Evolutionary conservation across 2,888 invertebrate species (phyloP).

Genomic region (Terebella lapidaria): DNA sequence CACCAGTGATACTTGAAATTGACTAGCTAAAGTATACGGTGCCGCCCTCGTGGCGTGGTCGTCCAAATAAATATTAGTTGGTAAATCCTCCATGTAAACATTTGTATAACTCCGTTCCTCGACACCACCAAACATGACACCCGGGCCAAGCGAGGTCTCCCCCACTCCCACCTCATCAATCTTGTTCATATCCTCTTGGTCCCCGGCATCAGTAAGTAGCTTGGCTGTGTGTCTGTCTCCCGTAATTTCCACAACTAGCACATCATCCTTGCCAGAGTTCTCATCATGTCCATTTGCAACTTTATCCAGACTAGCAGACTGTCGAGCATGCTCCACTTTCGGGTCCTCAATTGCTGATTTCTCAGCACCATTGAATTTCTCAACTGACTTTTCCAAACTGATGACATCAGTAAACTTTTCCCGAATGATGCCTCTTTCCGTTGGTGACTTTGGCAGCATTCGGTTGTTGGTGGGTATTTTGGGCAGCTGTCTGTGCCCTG

Average conservation of each 20-base stretch:
- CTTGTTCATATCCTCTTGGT: neutral
- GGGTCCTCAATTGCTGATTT: neutral
- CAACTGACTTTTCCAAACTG: neutral
- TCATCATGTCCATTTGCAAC: neutral
- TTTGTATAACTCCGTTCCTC: conserved; percentile 18
- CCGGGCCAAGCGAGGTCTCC: neutral
- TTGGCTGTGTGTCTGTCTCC: neutral
- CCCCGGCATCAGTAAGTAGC: neutral
- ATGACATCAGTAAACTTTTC: neutral
- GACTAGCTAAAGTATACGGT: conserved; percentile 77
- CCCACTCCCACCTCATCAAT: neutral
- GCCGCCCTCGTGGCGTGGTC: conserved; percentile 51
- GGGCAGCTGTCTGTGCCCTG: neutral
- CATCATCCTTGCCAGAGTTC: conserved; percentile 5
- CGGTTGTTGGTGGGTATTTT: neutral
- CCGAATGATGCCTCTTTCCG: neutral
- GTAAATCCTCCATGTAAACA: conserved; percentile 23
- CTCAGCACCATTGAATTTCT: neutral
- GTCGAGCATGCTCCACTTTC: neutral
- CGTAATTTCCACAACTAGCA: neutral
- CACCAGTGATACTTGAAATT: conserved; percentile 72
- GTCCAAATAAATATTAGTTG: conserved; percentile 33
- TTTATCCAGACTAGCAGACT: neutral
- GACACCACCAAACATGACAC: conserved; percentile 19
- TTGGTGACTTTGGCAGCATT: neutral